phyloP scores from a whole-genome alignment of 2,888 invertebrate genomes.

The Oligia latruncula region DNA sequence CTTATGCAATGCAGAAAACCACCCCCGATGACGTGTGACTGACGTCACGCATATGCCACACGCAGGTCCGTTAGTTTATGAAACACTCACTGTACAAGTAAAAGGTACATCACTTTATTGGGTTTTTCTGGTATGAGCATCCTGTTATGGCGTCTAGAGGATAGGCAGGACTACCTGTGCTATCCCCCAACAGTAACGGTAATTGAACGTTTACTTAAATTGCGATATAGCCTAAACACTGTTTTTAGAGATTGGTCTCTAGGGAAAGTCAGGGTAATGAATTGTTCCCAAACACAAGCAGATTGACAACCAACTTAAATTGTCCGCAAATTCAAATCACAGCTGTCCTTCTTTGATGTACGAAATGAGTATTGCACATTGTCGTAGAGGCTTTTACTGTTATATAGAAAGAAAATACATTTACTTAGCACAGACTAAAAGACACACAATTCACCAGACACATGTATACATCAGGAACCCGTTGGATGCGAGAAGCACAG shows the following conservation, averaged over 20 bases:
- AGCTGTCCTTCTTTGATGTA: neutral
- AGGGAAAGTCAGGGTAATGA: neutral
- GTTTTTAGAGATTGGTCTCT: neutral
- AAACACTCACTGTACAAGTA: neutral
- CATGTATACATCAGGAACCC: too few relatives aligned
- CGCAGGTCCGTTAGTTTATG: too few relatives aligned
- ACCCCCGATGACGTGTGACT: conserved; percentile 24
- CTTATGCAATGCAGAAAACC: neutral
- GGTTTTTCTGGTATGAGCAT: conserved; percentile 7
- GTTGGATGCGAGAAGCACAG: too few relatives aligned
- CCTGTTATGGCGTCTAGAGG: too few relatives aligned
- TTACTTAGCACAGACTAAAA: too few relatives aligned
- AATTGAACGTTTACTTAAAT: neutral
- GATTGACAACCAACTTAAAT: neutral
- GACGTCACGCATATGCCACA: conserved; percentile 4
- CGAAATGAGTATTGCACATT: neutral
- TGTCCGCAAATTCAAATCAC: neutral
- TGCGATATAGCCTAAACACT: neutral
- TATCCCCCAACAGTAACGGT: neutral
- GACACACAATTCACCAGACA: too few relatives aligned
- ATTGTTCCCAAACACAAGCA: too few relatives aligned
- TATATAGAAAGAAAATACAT: too few relatives aligned
- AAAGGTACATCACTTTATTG: conserved; percentile 1
- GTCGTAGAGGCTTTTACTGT: neutral
- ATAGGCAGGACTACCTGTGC: neutral